Evolutionary conservation across 2,888 invertebrate genomes (phyloP).

Genomic region (Nymphalis urticae): DNA sequence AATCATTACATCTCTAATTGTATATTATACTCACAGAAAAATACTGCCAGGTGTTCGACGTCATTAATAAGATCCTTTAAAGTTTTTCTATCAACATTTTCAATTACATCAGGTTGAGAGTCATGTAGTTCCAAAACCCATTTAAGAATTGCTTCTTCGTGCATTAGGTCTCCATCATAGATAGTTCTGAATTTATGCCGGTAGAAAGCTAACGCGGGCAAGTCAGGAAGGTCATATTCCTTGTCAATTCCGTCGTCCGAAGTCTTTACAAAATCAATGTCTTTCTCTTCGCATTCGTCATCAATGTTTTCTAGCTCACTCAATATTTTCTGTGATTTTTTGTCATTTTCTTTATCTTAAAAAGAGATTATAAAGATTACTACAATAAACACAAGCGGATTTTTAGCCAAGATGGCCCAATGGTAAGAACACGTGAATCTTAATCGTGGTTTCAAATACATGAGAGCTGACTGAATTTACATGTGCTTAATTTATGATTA

Average conservation of each 20-base stretch:
- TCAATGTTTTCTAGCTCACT: conserved; percentile 95
- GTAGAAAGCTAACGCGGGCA: conserved; percentile 93
- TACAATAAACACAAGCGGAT: not conserved
- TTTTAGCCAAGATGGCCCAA: too few relatives aligned
- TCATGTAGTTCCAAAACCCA: conserved; percentile 94
- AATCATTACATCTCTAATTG: not conserved
- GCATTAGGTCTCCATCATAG: conserved; percentile 94
- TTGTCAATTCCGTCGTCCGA: conserved; percentile 93
- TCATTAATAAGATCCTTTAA: conserved; percentile 93
- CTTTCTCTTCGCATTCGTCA: conserved; percentile 94
- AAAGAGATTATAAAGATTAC: conserved; percentile 10
- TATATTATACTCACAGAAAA: conserved; percentile 87
- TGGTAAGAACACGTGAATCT: too few relatives aligned
- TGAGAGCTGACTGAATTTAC: too few relatives aligned
- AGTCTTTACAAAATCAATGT: conserved; percentile 95
- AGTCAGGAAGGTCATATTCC: conserved; percentile 90
- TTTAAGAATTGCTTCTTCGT: conserved; percentile 93
- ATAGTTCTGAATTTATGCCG: conserved; percentile 93
- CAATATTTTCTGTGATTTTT: conserved; percentile 92
- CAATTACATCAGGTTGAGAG: conserved; percentile 93
- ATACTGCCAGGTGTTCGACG: conserved; percentile 94
- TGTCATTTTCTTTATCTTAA: conserved; percentile 93
- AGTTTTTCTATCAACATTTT: conserved; percentile 94
- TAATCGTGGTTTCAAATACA: too few relatives aligned
- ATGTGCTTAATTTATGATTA: too few relatives aligned